Conservation (phyloP, 2,888 invertebrate species). For the Aspidiotus destructor region DNA sequence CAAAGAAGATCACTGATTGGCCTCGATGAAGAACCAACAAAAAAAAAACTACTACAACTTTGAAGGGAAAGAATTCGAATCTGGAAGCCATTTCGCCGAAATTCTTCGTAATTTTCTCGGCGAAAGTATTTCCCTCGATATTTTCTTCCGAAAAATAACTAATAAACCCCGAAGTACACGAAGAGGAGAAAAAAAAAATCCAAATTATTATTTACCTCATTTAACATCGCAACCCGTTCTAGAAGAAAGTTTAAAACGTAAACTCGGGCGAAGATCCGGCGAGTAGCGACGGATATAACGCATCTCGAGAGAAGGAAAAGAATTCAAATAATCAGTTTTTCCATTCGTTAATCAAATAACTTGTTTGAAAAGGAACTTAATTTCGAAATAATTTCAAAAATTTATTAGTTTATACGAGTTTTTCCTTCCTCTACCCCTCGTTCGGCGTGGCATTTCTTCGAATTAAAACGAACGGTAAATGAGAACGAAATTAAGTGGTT, state of each 20-base stretch:
- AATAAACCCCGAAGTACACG: too few relatives aligned
- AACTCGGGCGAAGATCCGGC: not conserved
- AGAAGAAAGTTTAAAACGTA: not conserved
- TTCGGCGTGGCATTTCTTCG: conserved; percentile 10
- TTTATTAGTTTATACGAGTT: conserved; percentile 29
- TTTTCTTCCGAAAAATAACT: too few relatives aligned
- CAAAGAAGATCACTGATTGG: too few relatives aligned
- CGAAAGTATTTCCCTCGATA: too few relatives aligned
- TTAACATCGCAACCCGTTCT: not conserved
- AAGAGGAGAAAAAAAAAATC: not conserved
- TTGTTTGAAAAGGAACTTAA: conserved; percentile 28
- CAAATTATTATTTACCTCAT: conserved; percentile 1
- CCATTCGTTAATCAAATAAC: conserved; percentile 24
- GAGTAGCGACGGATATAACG: too few relatives aligned
- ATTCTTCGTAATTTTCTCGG: too few relatives aligned
- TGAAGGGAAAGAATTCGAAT: too few relatives aligned
- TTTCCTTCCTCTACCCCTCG: conserved; percentile 1
- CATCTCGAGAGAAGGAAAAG: not conserved
- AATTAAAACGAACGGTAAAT: conserved; percentile 32
- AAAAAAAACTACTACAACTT: too few relatives aligned
- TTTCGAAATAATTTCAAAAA: conserved; percentile 27
- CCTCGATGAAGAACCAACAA: too few relatives aligned
- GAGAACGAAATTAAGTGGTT: conserved; percentile 30
- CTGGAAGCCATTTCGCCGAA: too few relatives aligned
- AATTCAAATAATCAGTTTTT: conserved; percentile 22